Evolutionary conservation across 2,113 vertebrate species (phyloP).

Genomic region (Copsychus sechellarum): DNA sequence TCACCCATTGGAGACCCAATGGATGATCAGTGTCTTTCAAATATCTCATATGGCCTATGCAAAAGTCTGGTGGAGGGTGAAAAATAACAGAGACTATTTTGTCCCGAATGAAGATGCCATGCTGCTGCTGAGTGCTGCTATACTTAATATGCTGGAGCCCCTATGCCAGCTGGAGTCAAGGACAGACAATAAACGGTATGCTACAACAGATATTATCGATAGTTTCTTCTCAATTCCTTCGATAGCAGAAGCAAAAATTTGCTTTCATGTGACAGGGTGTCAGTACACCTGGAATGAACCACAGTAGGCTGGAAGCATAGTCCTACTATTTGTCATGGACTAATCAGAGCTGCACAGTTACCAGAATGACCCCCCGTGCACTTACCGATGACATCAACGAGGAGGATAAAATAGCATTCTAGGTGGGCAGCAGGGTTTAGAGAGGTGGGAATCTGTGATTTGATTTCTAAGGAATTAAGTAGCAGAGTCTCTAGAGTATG

Average conservation of each 20-base stretch:
- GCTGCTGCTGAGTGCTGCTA: neutral
- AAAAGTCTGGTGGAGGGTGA: neutral
- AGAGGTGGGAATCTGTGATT: neutral
- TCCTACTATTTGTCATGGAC: neutral
- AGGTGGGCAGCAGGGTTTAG: neutral
- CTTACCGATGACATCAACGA: fast-evolving
- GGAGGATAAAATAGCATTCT: neutral
- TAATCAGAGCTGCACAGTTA: neutral
- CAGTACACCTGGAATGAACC: neutral
- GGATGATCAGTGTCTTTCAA: neutral
- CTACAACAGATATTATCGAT: neutral
- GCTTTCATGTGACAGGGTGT: neutral
- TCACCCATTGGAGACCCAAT: neutral
- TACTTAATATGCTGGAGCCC: neutral
- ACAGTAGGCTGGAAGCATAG: neutral
- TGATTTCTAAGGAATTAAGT: neutral
- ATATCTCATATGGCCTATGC: neutral
- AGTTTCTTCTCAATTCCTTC: neutral
- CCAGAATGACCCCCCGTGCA: neutral
- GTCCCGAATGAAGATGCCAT: neutral
- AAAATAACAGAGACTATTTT: neutral
- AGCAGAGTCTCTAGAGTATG: neutral
- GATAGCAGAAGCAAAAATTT: neutral
- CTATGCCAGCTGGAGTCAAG: neutral
- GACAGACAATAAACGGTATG: neutral